Evolutionary conservation across 2,113 vertebrate genomes (phyloP), one percentile per base, ranked within the genome.

Genomic region (Tachycineta bicolor): DNA sequence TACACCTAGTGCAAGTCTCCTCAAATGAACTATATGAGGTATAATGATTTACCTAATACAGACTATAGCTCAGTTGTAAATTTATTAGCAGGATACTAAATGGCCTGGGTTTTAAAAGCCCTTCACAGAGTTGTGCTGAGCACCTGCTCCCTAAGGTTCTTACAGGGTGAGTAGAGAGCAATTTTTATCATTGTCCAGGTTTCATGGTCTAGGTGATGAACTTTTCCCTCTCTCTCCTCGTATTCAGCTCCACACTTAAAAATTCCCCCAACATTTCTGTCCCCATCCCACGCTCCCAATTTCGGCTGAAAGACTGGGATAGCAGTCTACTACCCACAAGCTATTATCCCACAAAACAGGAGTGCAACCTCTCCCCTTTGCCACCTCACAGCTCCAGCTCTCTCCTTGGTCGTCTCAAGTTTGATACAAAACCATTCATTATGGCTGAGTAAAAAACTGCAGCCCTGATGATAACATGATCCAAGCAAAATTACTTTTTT

Each of bases 1-100:
- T 62, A 96, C 86, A 94, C 90, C 91, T 88, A 89, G 44, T 89
- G 44, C 77, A 49, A 89, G 87, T 86, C 85, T 97, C 90, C 95
- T 96, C 74, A 93, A 39, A 86, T 84, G 93, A 97, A 94, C 95
- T 92, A 10, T 49, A 41, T 56, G 75, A 84, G 71, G 29, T 83
- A 63, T 46, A 88, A 90, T 0, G 0, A 70, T 95, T 94, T 75
- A 64, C 87, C 70, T 75, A 59, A 64, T 24, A 52, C 43, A 70
- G 46, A 43, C 58, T 22, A 12, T 56, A 81, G 62, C 44, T 87
- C 28, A 14, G 73, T 52, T 88, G 88, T 93, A 84, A 81, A 89
- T 87, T 87, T 89, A 65, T 87, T 60, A 64, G 6, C 37, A 81
- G 37, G 12, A 39, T 28, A 69, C 63, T 37, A 49, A 76, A 60